phyloP scores from a whole-genome alignment of 2,888 invertebrate genomes.

The Pollenia labialis region DNA sequence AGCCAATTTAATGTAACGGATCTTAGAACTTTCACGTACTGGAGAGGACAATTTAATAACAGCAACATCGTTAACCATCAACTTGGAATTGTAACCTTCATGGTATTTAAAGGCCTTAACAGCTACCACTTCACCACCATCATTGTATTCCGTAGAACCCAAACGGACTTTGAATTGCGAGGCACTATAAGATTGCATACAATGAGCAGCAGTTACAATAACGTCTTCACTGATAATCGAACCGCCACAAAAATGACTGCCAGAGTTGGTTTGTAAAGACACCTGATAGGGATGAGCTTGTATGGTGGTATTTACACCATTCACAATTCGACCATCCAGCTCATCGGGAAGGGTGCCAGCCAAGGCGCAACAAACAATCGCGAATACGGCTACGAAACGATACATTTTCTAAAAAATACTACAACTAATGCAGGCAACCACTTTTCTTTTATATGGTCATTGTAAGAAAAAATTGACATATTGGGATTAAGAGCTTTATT shows the following conservation, averaged over 20 bases:
- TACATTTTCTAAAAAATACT: constrained; percentile 71
- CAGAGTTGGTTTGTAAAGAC: constrained; percentile 80
- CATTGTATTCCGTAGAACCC: constrained; percentile 80
- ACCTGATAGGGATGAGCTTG: constrained; percentile 84
- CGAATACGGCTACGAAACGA: constrained; percentile 68
- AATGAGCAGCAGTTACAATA: constrained; percentile 84
- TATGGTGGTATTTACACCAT: constrained; percentile 83
- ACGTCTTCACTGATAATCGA: constrained; percentile 81
- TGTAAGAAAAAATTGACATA: not conserved
- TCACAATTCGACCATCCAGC: constrained; percentile 83
- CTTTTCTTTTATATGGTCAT: constrained; percentile 22
- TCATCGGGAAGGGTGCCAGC: constrained; percentile 72
- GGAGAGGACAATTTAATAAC: constrained; percentile 81
- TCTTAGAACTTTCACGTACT: constrained; percentile 75
- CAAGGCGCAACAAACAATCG: constrained; percentile 72
- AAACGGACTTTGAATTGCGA: constrained; percentile 80
- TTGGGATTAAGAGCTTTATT: too few species aligned
- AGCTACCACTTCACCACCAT: constrained; percentile 81
- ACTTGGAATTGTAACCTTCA: constrained; percentile 79
- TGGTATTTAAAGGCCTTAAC: constrained; percentile 80
- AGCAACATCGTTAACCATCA: constrained; percentile 83
- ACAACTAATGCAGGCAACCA: not conserved
- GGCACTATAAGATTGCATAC: constrained; percentile 77
- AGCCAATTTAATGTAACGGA: constrained; percentile 78
- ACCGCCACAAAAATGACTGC: constrained; percentile 84